A percentile compares a stretch with the other conserved stretches of the same genome.
These are phyloP conservation scores for Oryzias dopingdopingensis DNA, from an alignment of 2,797 vertebrate genomes.

Conservation along the genomic window DNA sequence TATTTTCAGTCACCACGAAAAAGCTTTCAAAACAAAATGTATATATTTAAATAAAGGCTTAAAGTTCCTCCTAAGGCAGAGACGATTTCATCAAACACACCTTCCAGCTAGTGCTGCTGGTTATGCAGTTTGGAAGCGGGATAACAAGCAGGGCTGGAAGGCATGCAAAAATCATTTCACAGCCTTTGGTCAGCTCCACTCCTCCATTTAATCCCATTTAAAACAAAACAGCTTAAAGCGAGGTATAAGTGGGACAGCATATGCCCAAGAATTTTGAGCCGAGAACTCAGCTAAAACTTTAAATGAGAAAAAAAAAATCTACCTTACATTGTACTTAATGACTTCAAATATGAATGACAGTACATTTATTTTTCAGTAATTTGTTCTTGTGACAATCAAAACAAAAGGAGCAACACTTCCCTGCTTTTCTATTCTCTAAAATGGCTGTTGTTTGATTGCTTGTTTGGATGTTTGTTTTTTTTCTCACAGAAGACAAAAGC, in stretches of 20 bases:
- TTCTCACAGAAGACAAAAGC: slow-evolving; percentile 49
- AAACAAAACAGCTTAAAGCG: slow-evolving; percentile 19
- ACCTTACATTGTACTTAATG: slow-evolving; percentile 18
- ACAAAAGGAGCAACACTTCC: slow-evolving; percentile 38
- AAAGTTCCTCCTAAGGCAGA: too few relatives aligned
- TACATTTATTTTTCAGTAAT: slow-evolving; percentile 10
- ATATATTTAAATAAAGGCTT: background rate
- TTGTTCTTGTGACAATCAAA: slow-evolving; percentile 24
- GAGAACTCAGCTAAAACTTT: slow-evolving; percentile 16
- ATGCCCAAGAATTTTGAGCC: slow-evolving; percentile 13
- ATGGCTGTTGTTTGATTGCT: slow-evolving; percentile 30
- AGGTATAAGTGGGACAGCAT: slow-evolving; percentile 35
- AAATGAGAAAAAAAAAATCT: background rate
- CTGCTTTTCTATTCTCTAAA: slow-evolving; percentile 48
- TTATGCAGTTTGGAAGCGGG: background rate
- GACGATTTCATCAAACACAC: background rate
- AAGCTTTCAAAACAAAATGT: background rate
- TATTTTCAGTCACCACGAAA: slow-evolving; percentile 1
- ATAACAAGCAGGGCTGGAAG: slow-evolving; percentile 7
- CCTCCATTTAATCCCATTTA: slow-evolving; percentile 32
- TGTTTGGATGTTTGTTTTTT: slow-evolving; percentile 33
- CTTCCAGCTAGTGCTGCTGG: slow-evolving; percentile 12
- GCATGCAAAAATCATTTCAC: slow-evolving; percentile 17
- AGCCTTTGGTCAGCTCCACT: slow-evolving; percentile 33
- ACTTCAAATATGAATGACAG: slow-evolving; percentile 29